Conservation (phyloP, 2,888 invertebrate species). For the Prionchulus punctatus region DNA sequence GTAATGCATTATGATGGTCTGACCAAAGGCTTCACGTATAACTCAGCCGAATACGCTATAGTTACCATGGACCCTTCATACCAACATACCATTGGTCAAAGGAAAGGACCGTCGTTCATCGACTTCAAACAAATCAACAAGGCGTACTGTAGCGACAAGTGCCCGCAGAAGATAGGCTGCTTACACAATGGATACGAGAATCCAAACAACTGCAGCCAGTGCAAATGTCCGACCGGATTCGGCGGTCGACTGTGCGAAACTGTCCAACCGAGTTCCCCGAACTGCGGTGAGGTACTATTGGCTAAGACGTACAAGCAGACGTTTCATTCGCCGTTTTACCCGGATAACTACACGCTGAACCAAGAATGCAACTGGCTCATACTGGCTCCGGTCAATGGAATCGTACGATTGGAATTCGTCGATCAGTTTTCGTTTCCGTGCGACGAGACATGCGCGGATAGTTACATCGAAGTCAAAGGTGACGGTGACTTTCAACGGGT, state of each 20-base stretch:
- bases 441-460: constrained; percentile 27
- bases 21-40: constrained; percentile 2
- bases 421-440: constrained; percentile 23
- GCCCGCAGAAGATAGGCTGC: constrained; percentile 12
- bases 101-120: constrained; percentile 26
- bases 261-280: constrained; percentile 15
- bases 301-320: neutral
- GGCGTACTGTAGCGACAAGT: constrained; percentile 9
- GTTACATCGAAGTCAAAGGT: constrained; percentile 27
- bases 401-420: constrained; percentile 20
- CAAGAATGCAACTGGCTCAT: constrained; percentile 26
- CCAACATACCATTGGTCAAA: constrained; percentile 19
- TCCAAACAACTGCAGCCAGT: constrained; percentile 23
- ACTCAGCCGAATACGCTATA: neutral
- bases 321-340: constrained; percentile 5
- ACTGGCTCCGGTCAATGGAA: constrained; percentile 15
- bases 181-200: constrained; percentile 23
- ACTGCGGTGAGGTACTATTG: neutral
- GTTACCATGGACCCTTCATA: constrained; percentile 3
- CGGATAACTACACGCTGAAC: constrained; percentile 16
- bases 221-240: constrained; percentile 25
- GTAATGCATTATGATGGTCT: constrained; percentile 27
- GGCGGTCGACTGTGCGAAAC: constrained; percentile 21
- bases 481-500: constrained; percentile 18
- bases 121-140: constrained; percentile 17